Evolutionary conservation across 2,888 invertebrate species (phyloP).

Genomic region (Hybos culiciformis): DNA sequence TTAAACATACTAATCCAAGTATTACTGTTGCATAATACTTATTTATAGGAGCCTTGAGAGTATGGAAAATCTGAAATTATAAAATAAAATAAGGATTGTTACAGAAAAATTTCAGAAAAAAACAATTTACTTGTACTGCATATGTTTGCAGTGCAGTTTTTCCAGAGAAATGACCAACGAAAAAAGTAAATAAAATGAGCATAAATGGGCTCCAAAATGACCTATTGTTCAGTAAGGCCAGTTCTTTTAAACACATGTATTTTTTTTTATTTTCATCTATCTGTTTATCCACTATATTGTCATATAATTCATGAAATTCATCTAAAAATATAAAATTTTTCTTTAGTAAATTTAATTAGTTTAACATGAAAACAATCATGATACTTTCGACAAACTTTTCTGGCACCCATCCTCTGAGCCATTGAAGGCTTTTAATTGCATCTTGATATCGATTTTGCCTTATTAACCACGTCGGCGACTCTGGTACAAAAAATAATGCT

Average conservation of each 20-base stretch:
- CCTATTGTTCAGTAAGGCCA: constrained; percentile 40
- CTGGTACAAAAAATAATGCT: constrained; percentile 58
- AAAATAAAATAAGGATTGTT: neutral
- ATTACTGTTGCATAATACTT: constrained; percentile 62
- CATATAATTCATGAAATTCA: constrained; percentile 31
- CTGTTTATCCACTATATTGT: constrained; percentile 27
- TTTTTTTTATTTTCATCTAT: constrained; percentile 18
- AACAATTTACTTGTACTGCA: constrained; percentile 42
- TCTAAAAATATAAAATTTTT: constrained; percentile 2
- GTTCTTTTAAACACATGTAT: constrained; percentile 18
- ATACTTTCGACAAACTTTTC: constrained; percentile 42
- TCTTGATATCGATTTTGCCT: constrained; percentile 49
- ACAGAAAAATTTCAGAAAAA: neutral
- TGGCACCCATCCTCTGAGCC: constrained; percentile 66
- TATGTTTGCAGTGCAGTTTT: constrained; percentile 60
- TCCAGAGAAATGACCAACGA: constrained; percentile 62
- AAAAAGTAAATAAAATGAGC: constrained; percentile 52
- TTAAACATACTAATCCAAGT: constrained; percentile 53
- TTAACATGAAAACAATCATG: constrained; percentile 35
- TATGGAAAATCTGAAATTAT: constrained; percentile 46
- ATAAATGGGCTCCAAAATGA: constrained; percentile 56
- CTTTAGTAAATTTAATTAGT: neutral
- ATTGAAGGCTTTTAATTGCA: constrained; percentile 55
- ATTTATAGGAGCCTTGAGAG: constrained; percentile 57
- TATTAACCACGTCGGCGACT: constrained; percentile 70